phyloP scores from a whole-genome alignment of 2,888 invertebrate species.

The Seladonia tumulorum region DNA sequence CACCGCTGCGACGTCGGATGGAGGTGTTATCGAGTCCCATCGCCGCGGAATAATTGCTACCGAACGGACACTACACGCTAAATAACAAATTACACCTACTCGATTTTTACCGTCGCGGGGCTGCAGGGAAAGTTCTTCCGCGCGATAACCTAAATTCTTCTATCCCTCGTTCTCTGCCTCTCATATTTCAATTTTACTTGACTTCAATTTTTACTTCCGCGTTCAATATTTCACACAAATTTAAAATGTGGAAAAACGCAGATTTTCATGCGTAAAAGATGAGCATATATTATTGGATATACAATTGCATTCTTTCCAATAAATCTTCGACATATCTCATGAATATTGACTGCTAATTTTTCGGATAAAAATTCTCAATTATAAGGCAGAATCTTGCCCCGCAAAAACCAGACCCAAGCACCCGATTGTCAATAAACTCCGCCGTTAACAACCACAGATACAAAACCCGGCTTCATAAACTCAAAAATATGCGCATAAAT shows the following conservation, averaged over 20 bases:
- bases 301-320: too few species aligned
- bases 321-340: too few species aligned
- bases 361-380: too few species aligned
- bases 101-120: constrained; percentile 16
- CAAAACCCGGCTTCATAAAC: neutral
- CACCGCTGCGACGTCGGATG: constrained; percentile 21
- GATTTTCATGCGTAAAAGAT: too few species aligned
- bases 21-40: constrained; percentile 57
- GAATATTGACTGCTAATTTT: neutral
- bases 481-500: neutral
- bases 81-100: constrained; percentile 54
- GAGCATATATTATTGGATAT: too few species aligned
- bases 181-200: neutral
- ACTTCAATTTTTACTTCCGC: too few species aligned
- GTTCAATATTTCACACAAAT: too few species aligned
- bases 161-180: neutral
- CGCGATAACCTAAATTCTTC: neutral
- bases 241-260: too few species aligned
- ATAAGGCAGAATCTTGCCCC: too few species aligned
- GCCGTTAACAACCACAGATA: neutral
- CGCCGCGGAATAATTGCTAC: constrained; percentile 66
- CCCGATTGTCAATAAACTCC: too few species aligned
- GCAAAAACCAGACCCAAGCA: too few species aligned
- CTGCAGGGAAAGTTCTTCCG: neutral
- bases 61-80: constrained; percentile 45